A percentile compares a stretch with the other conserved stretches of the same genome.
phyloP scores from a whole-genome alignment of 2,888 invertebrate species.

The Protodeltote pygarga region DNA sequence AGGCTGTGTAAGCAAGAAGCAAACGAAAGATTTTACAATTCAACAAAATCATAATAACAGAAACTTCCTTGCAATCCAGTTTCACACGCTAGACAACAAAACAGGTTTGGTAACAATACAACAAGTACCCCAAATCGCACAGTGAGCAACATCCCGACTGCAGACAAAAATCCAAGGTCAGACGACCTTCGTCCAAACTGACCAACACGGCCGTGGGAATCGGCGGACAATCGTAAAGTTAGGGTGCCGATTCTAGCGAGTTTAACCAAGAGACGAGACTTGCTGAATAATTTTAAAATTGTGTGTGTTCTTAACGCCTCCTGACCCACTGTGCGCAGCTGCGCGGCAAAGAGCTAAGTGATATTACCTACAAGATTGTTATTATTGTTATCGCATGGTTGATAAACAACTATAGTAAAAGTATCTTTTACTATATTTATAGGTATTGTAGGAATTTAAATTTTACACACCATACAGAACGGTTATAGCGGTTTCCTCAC shows the following conservation, averaged over 20 bases:
- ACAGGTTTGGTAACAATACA: constrained; percentile 49
- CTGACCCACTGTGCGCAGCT: too few relatives aligned
- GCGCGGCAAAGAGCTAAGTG: too few relatives aligned
- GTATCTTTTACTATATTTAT: too few relatives aligned
- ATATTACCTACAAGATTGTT: too few relatives aligned
- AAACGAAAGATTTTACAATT: background rate
- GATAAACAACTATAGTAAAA: too few relatives aligned
- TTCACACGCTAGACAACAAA: constrained; percentile 39
- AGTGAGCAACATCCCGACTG: constrained; percentile 44
- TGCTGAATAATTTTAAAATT: background rate
- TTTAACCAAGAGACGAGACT: background rate
- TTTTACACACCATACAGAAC: too few relatives aligned
- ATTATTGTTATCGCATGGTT: too few relatives aligned
- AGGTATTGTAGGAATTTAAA: too few relatives aligned
- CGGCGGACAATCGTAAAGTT: constrained; percentile 39
- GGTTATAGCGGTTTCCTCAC: too few relatives aligned
- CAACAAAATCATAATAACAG: constrained; percentile 5
- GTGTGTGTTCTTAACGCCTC: too few relatives aligned
- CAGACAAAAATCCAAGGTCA: constrained; percentile 53
- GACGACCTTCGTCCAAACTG: constrained; percentile 44
- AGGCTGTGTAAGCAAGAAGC: too few relatives aligned
- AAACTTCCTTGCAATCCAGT: constrained; percentile 23
- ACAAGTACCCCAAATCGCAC: constrained; percentile 44
- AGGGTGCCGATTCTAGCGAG: constrained; percentile 31
- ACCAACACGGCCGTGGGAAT: constrained; percentile 53